Percentiles rank a stretch among this genome's conserved stretches.
These are phyloP conservation scores for Anarhynchus alexandrinus DNA, from an alignment of 2,113 vertebrate species.

Conservation along the genomic window DNA sequence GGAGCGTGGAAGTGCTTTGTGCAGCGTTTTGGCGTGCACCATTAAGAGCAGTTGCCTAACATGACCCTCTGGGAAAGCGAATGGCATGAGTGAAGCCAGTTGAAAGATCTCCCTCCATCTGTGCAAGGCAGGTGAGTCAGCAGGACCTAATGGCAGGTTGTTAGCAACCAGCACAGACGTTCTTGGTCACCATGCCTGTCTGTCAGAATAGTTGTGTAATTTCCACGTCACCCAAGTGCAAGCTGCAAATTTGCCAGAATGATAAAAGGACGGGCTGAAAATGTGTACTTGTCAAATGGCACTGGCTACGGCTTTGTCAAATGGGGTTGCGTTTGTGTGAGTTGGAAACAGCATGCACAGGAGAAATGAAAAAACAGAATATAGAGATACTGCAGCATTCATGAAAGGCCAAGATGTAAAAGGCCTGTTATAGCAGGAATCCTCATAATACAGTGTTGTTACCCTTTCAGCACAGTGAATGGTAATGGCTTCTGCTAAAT, in stretches of 20 bases:
- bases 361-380: not conserved
- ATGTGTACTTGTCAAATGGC: not conserved
- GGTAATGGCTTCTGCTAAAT: not conserved
- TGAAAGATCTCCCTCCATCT: not conserved
- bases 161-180: no score
- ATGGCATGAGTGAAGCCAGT: not conserved
- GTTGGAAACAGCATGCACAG: not conserved
- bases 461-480: not conserved
- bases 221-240: not conserved
- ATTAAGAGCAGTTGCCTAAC: not conserved
- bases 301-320: not conserved
- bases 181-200: not conserved
- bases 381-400: not conserved
- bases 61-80: not conserved
- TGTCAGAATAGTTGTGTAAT: not conserved
- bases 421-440: not conserved
- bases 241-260: not conserved
- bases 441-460: not conserved
- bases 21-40: accelerated
- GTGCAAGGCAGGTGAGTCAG: not conserved
- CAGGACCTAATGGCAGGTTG: not conserved
- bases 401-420: not conserved
- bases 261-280: not conserved
- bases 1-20: not conserved
- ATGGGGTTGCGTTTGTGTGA: accelerated